phyloP scores from a whole-genome alignment of 2,888 invertebrate species.

The Lissocephala sabroskyi region DNA sequence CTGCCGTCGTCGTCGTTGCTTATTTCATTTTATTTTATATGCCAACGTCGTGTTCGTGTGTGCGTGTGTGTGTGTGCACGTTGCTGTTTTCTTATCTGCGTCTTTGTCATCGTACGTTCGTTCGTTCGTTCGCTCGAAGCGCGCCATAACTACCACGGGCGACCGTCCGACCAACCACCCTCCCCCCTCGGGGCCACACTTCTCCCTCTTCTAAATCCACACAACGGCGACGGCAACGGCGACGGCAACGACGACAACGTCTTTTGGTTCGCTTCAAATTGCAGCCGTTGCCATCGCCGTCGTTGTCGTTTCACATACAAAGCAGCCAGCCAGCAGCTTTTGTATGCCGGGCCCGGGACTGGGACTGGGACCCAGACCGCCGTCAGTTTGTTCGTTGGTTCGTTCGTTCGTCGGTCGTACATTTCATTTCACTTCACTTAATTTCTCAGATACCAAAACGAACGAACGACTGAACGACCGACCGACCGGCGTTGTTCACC shows the following conservation, averaged over 20 bases:
- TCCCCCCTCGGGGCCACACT: background rate
- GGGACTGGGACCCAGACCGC: no score
- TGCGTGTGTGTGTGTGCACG: slow-evolving; percentile 31
- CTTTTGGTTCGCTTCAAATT: slow-evolving; percentile 57
- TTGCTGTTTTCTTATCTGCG: slow-evolving; percentile 66
- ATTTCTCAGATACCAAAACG: slow-evolving; percentile 63
- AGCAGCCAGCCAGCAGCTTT: no score
- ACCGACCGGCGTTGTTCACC: slow-evolving; percentile 36
- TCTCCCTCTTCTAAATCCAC: no score
- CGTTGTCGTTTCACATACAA: slow-evolving; percentile 58
- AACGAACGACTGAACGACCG: no score
- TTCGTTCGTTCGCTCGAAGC: slow-evolving; percentile 37
- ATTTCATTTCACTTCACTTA: slow-evolving; percentile 65
- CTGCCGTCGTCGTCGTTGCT: slow-evolving; percentile 25
- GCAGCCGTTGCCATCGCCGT: slow-evolving; percentile 44
- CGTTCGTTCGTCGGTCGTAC: slow-evolving; percentile 51
- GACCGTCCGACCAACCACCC: slow-evolving; percentile 6
- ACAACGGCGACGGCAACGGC: no score
- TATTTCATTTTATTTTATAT: slow-evolving; percentile 55
- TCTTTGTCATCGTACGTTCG: slow-evolving; percentile 59
- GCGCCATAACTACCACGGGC: slow-evolving; percentile 58
- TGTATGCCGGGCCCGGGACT: slow-evolving; percentile 27
- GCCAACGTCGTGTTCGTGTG: slow-evolving; percentile 23
- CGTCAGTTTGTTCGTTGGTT: background rate
- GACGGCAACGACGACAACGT: no score